These are phyloP conservation scores for Prunella strophiata DNA, from an alignment of 2,797 vertebrate genomes.

Conservation along the genomic window DNA sequence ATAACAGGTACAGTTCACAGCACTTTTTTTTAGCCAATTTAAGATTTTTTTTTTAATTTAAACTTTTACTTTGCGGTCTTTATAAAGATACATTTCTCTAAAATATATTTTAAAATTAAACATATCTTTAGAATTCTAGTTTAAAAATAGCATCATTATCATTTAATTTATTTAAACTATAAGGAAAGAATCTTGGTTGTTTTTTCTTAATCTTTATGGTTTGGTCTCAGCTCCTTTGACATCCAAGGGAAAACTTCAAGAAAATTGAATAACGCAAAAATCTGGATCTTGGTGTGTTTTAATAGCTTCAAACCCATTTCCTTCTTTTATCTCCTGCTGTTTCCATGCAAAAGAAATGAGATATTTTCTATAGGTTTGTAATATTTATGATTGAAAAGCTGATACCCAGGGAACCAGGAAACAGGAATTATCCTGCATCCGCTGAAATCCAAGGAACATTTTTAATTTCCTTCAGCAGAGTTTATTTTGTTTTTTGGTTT, in stretches of 20 bases:
- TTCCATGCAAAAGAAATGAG: not conserved
- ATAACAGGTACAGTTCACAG: slow-evolving; percentile 89
- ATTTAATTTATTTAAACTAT: not conserved
- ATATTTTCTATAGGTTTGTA: not conserved
- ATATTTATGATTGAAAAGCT: not conserved
- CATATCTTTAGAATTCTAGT: not conserved
- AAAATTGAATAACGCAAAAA: not conserved
- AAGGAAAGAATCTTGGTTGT: not conserved
- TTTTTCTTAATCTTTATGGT: not conserved
- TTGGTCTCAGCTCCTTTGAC: not conserved
- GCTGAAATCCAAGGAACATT: not conserved
- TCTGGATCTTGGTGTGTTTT: not conserved
- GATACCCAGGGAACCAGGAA: not conserved
- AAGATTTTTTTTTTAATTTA: not conserved
- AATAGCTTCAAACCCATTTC: not conserved
- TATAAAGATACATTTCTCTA: not conserved
- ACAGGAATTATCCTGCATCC: not conserved
- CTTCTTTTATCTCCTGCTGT: not conserved
- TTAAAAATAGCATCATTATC: fast-evolving
- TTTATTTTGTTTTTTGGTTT: not conserved
- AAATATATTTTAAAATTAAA: not conserved
- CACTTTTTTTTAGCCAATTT: not conserved
- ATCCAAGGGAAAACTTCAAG: not conserved
- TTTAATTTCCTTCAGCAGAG: not conserved
- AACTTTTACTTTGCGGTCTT: not conserved